These are phyloP conservation scores for Oenanthe oenanthe DNA, from an alignment of 2,113 vertebrate genomes.

Conservation along the genomic window DNA sequence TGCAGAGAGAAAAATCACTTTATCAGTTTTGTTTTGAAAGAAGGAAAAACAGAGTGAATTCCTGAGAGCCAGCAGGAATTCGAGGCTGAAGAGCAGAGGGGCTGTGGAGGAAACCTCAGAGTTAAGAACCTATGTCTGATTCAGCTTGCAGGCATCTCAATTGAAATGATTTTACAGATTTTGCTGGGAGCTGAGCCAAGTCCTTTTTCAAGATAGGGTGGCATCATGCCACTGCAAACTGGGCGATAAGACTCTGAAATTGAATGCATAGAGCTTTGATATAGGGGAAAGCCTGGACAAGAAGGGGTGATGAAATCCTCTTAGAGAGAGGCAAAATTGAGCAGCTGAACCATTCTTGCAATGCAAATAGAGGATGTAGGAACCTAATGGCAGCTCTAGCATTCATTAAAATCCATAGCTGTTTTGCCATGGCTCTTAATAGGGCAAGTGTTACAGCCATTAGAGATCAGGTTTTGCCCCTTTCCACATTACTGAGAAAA, in stretches of 20 bases:
- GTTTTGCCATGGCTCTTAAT: background rate
- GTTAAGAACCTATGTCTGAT: background rate
- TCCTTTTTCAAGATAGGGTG: background rate
- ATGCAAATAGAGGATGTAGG: background rate
- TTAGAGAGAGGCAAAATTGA: background rate
- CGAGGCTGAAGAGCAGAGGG: background rate
- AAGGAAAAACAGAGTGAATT: background rate
- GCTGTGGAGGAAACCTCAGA: background rate
- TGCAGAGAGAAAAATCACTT: background rate
- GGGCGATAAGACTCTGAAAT: background rate
- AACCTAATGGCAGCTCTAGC: background rate
- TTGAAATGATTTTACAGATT: background rate
- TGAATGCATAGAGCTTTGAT: background rate
- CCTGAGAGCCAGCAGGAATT: background rate
- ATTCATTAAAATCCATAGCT: background rate
- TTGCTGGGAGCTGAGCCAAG: background rate
- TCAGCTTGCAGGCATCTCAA: background rate
- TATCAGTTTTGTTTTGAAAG: slow-evolving; percentile 19
- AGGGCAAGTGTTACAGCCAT: background rate
- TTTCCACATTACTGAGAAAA: background rate
- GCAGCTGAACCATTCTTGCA: background rate
- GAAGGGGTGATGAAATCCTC: background rate
- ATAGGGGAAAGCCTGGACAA: background rate
- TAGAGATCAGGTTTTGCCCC: background rate
- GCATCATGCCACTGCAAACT: background rate